These are phyloP conservation scores for Pteruthius melanotis DNA, from an alignment of 2,113 vertebrate species.

Conservation along the genomic window DNA sequence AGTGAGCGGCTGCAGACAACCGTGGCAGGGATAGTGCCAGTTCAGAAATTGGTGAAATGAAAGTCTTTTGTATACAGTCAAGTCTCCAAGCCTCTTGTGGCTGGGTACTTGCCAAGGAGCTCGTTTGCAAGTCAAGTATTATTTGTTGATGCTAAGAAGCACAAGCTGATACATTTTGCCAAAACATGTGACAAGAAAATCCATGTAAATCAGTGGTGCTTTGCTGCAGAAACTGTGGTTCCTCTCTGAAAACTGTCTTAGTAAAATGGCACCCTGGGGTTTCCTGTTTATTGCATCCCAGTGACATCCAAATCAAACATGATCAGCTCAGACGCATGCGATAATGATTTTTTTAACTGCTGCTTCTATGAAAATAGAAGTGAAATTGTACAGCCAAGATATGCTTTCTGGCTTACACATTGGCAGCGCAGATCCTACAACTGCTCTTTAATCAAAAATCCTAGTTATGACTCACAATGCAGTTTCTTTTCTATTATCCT, in stretches of 20 bases:
- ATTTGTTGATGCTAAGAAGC: constrained; percentile 59
- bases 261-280: constrained; percentile 37
- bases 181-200: constrained; percentile 60
- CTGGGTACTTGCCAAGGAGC: constrained; percentile 40
- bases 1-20: not conserved
- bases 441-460: not conserved
- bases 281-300: constrained; percentile 44
- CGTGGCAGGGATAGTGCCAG: not conserved
- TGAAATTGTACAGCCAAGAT: not conserved
- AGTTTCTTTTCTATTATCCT: not conserved
- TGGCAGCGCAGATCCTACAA: not conserved
- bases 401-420: not conserved
- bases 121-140: constrained; percentile 61
- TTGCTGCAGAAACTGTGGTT: constrained; percentile 20
- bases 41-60: not conserved
- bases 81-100: not conserved
- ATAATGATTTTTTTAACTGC: constrained; percentile 46
- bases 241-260: constrained; percentile 25
- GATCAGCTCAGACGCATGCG: not conserved
- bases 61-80: not conserved
- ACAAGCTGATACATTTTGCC: constrained; percentile 54
- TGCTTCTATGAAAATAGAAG: constrained; percentile 23
- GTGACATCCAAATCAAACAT: constrained; percentile 49
- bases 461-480: not conserved
- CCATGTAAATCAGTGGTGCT: constrained; percentile 42